Conservation (phyloP, 2,797 vertebrate genomes). For the Gallinago stenura region DNA sequence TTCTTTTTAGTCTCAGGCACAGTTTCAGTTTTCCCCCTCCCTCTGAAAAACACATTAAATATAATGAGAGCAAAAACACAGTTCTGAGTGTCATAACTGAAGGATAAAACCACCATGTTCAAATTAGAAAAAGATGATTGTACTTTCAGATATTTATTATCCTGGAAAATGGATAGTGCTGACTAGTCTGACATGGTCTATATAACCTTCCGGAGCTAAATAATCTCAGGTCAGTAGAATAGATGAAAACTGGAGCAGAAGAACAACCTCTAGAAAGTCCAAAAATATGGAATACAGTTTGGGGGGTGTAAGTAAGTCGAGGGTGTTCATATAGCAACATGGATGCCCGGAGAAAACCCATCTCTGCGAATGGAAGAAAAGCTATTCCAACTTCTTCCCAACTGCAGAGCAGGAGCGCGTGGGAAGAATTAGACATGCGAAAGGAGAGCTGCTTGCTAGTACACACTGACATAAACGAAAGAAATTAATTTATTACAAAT, state of each 20-base stretch:
- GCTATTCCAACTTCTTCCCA: background rate
- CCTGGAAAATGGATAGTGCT: background rate
- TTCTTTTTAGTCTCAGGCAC: background rate
- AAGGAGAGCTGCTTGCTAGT: background rate
- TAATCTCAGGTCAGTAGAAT: background rate
- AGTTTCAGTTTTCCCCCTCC: background rate
- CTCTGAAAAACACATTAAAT: background rate
- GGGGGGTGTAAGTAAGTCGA: background rate
- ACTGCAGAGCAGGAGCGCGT: background rate
- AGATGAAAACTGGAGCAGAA: background rate
- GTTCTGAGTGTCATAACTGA: background rate
- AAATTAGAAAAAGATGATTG: background rate
- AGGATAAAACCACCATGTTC: background rate
- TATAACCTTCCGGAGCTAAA: background rate
- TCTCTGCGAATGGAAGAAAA: background rate
- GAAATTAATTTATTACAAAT: background rate
- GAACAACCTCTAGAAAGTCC: background rate
- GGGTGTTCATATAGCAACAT: background rate
- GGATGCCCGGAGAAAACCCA: background rate
- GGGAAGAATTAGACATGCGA: background rate
- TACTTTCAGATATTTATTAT: background rate
- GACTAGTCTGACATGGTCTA: background rate
- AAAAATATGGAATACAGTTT: background rate
- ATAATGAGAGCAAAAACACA: background rate
- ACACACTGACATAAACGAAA: background rate